Base-by-base conservation (phyloP, 1,140 invertebrate genomes). In the Mizuhopecten yessoensis region DNA sequence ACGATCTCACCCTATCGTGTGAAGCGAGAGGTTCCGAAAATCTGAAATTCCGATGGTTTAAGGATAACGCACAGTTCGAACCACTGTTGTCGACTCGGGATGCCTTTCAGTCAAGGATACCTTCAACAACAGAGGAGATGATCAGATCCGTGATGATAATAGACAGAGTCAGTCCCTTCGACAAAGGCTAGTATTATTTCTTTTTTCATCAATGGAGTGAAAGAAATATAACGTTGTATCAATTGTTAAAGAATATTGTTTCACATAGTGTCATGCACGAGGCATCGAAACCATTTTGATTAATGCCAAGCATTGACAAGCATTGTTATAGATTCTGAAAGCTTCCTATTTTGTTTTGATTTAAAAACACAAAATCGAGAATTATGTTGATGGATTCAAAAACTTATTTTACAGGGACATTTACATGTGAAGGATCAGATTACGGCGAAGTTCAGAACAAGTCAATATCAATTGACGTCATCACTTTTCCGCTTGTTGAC, bases 21-120 rank as follows among this genome's bases (percentile, higher is more conserved):
- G 90, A 91, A 29, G 93, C 93, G 9, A 88, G 93, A 29, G 94
- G 93, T 0, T 93, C 93, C 17, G n/a, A 33, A 15, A 57, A 90
- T 45, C 91, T 93, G n/a, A 57, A 89, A 15, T 95, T 94, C 89
- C 57, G 90, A 3, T 95, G 94, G 94, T 94, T 91, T 89, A 95
- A 95, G 87, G 93, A 95, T 90, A 90, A 90, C 2, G 87, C 86
- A 34, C 86, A 86, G 49, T 45, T 92, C 2, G 88, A 90, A 33
- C 36, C 88, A 13, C 34, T 34, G n/a, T 33, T 89, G 10, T 86
- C 88, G n/a, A 87, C 34, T 34, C 49, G 90, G 5, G 36, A 91
- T 13, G 75, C 49, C 0, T 89, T 86, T 33, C 87, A 88, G n/a
- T 88, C 87, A 17, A 34, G 88, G 20, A 88, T 92, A 33, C 88